Conservation (phyloP, 1,140 invertebrate genomes). For the Pseudomyrmex concolor region DNA sequence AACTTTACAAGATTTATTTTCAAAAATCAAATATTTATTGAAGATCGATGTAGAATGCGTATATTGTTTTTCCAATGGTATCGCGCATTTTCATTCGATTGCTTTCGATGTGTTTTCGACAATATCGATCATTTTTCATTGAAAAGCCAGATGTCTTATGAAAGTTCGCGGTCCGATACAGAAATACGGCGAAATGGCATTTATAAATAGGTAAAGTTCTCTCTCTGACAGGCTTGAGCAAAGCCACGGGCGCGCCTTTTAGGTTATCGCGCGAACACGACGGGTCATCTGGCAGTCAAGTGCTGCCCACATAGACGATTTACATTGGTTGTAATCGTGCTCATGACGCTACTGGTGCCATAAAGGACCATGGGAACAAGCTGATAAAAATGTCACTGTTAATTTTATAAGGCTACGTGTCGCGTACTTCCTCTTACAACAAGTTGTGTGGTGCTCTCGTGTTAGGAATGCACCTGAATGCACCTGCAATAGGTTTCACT, state of each 20-base stretch:
- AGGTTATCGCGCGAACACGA: constrained; percentile 83
- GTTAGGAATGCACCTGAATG: constrained; percentile 48
- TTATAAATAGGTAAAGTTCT: constrained; percentile 84
- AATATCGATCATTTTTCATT: constrained; percentile 27
- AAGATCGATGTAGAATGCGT: neutral
- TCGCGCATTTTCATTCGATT: neutral
- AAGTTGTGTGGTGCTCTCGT: neutral
- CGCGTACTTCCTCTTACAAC: constrained; percentile 3
- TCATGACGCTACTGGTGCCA: constrained; percentile 81
- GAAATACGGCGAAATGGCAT: constrained; percentile 74
- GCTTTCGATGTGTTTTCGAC: neutral
- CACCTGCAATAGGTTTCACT: constrained; percentile 4
- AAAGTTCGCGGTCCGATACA: constrained; percentile 51
- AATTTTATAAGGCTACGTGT: constrained; percentile 53
- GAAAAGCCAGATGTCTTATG: constrained; percentile 27
- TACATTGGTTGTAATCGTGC: constrained; percentile 77
- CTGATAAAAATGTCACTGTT: constrained; percentile 82
- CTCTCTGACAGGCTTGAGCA: constrained; percentile 81
- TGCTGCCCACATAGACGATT: constrained; percentile 77
- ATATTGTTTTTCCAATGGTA: neutral
- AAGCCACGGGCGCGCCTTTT: constrained; percentile 83
- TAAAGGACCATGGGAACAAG: constrained; percentile 82
- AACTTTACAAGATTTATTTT: too few species aligned
- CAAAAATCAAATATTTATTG: too few species aligned
- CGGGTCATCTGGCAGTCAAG: constrained; percentile 86